phyloP scores from a whole-genome alignment of 2,888 invertebrate genomes.

The Trissoscelio sp. region DNA sequence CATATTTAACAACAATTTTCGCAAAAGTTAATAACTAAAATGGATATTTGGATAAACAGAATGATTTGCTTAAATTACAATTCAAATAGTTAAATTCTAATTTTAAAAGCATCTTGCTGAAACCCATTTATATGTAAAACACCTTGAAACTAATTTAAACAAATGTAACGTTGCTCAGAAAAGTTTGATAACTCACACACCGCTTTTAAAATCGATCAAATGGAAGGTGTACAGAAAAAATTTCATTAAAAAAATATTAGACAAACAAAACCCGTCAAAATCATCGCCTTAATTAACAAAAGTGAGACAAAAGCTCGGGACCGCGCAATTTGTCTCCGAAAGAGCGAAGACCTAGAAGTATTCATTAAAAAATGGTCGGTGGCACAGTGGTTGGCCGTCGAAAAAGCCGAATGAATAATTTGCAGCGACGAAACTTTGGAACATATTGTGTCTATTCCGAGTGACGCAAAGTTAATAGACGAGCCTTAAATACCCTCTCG shows the following conservation, averaged over 20 bases:
- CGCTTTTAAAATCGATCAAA: constrained; percentile 37
- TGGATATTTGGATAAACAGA: not conserved
- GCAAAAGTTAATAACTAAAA: constrained; percentile 11
- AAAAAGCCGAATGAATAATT: constrained; percentile 58
- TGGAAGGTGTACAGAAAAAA: constrained; percentile 32
- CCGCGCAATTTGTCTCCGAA: not conserved
- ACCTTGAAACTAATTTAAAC: constrained; percentile 60
- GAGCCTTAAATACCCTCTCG: constrained; percentile 60
- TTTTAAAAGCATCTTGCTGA: constrained; percentile 22
- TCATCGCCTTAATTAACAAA: constrained; percentile 25
- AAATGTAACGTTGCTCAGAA: constrained; percentile 57
- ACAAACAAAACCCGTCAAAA: constrained; percentile 7
- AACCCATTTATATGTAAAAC: constrained; percentile 61
- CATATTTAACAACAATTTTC: too few species aligned
- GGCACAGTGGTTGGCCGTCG: constrained; percentile 23
- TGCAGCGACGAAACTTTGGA: constrained; percentile 49
- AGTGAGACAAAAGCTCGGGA: constrained; percentile 1
- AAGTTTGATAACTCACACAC: constrained; percentile 53
- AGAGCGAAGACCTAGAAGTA: constrained; percentile 8
- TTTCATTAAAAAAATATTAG: constrained; percentile 44
- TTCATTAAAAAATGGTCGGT: constrained; percentile 9
- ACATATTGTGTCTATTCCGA: constrained; percentile 58
- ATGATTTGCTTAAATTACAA: constrained; percentile 8
- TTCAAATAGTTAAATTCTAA: constrained; percentile 37
- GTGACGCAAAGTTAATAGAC: constrained; percentile 60